Evolutionary conservation across 2,113 vertebrate genomes (phyloP).

Genomic region (Tylochromis polylepis): DNA sequence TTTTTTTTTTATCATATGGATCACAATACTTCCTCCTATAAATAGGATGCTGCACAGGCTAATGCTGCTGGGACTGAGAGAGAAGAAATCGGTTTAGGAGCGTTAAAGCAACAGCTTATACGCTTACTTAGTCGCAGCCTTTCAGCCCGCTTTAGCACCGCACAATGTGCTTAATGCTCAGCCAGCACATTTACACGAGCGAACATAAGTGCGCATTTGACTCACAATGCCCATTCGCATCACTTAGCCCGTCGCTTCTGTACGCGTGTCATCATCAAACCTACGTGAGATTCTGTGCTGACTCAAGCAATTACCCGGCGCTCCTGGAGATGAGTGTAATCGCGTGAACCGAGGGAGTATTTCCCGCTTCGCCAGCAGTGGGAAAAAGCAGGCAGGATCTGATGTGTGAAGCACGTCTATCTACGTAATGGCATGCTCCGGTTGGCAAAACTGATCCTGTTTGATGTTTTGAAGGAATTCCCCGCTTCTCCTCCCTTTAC

Average conservation of each 20-base stretch:
- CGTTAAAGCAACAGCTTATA: not conserved
- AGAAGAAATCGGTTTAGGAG: not conserved
- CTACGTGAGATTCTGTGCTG: not conserved
- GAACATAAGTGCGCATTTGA: not conserved
- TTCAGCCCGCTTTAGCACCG: not conserved
- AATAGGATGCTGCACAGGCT: not conserved
- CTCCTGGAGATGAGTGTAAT: conserved; percentile 47
- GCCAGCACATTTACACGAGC: conserved; percentile 2
- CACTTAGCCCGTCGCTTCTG: not conserved
- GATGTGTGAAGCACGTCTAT: conserved; percentile 18
- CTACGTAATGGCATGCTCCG: conserved; percentile 2
- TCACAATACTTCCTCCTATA: not conserved
- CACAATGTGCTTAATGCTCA: not conserved
- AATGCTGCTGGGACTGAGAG: not conserved
- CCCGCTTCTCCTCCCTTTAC: not conserved
- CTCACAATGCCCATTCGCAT: conserved; percentile 35
- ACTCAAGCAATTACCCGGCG: conserved; percentile 6
- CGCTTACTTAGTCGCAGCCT: not conserved
- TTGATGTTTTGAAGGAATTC: conserved; percentile 32
- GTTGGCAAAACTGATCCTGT: conserved; percentile 1
- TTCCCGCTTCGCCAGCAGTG: conserved; percentile 8
- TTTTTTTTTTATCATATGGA: not conserved
- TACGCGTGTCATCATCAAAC: not conserved
- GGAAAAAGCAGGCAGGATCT: not conserved
- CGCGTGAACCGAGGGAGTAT: conserved; percentile 3